Percentiles rank a stretch among this genome's conserved stretches.
Conservation (phyloP, 2,797 vertebrate genomes). For the Enteromius radiatus region DNA sequence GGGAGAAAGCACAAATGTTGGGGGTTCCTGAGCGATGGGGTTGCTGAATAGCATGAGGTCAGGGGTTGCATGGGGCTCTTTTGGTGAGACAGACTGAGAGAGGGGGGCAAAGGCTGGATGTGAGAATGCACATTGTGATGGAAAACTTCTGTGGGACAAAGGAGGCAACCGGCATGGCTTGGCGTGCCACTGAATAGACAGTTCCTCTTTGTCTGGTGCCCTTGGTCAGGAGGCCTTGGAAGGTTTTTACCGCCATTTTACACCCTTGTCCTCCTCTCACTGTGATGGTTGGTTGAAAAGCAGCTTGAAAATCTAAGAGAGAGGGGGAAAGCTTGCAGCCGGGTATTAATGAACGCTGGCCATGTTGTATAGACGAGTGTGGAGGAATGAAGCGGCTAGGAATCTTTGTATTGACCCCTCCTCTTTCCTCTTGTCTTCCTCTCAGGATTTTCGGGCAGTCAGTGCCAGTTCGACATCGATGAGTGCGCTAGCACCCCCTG, state of each 20-base stretch:
- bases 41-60: constrained; percentile 69
- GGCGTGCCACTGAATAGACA: constrained; percentile 76
- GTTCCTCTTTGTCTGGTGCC: constrained; percentile 74
- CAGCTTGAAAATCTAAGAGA: constrained; percentile 38
- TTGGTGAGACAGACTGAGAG: constrained; percentile 53
- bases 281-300: constrained; percentile 52
- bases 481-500: constrained; percentile 98
- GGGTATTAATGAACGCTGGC: constrained; percentile 45
- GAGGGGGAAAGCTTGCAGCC: constrained; percentile 9
- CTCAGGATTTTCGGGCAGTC: constrained; percentile 89
- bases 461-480: constrained; percentile 91
- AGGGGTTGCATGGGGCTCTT: constrained; percentile 73
- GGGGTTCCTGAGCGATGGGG: constrained; percentile 71
- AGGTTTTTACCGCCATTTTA: constrained; percentile 69
- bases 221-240: constrained; percentile 76
- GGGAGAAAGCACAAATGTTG: constrained; percentile 65
- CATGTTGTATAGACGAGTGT: constrained; percentile 50
- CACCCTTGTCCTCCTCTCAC: constrained; percentile 44
- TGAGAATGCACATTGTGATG: constrained; percentile 81
- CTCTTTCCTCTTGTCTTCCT: constrained; percentile 58
- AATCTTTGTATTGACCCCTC: constrained; percentile 54
- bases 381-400: constrained; percentile 58
- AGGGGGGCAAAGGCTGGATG: constrained; percentile 66
- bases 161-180: constrained; percentile 76
- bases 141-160: constrained; percentile 77